Base-by-base conservation (phyloP, 2,888 invertebrate genomes). In the Microctonus aethiopoides region DNA sequence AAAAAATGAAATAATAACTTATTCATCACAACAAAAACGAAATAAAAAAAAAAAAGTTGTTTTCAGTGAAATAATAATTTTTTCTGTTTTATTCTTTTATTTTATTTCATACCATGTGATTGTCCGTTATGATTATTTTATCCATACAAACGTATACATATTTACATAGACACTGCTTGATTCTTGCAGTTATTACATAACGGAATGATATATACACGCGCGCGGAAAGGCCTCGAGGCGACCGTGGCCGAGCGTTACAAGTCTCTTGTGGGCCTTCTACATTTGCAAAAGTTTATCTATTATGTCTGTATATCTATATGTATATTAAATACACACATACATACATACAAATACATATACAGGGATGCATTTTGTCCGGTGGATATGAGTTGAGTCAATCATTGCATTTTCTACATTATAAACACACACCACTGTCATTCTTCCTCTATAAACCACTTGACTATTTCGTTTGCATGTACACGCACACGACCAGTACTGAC, bases 221-320 rank as follows among this genome's bases (percentile, higher is more conserved):
- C 16, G 46, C 46, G 46, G 46, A 46, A 80, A 78, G 80, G 80
- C 76, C 78, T 75, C 76, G 74, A 52, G 74, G 74, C 75, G 80
- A 76, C 79, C 79, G 76, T 80, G 79, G 77, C 79, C 79, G 77
- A 56, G 39, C 29, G 46, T 63, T 63, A 63, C 63, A 36, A 61
- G 62, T 54, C 16, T 46, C 61, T 61, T 13, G 39, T 26, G 26
- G 46, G 46, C 10, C 59, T 59, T 36, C 34, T 20, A 36, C 29
- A 59, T 20, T 20, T 11, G 20, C 34, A 5, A 1, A 34, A n/a
- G n/a, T n/a, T n/a, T n/a, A n/a, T n/a, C n/a, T n/a, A n/a, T n/a
- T n/a, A n/a, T n/a, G n/a, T n/a, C 16, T 32, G 11, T 54, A 22
- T 26, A 22, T 22, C n/a, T n/a, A n/a, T n/a, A n/a, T n/a, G n/a